A percentile compares a stretch with the other conserved stretches of the same genome.
phyloP scores from a whole-genome alignment of 2,113 vertebrate species.

The Cyanocitta stelleri region DNA sequence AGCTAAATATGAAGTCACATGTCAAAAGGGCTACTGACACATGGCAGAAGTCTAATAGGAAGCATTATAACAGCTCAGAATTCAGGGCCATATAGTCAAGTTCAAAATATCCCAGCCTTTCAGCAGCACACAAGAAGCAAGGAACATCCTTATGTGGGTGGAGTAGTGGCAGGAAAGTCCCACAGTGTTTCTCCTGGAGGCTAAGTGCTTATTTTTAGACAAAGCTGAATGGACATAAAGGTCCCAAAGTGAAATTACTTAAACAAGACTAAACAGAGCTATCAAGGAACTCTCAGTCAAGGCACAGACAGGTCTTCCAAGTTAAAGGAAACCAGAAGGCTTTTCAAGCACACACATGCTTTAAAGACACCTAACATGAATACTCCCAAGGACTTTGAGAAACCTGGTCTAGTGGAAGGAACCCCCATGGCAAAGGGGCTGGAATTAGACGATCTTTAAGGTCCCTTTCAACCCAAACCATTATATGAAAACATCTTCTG shows the following conservation, averaged over 20 bases:
- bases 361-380: not conserved
- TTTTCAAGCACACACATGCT: not conserved
- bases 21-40: not conserved
- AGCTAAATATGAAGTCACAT: not conserved
- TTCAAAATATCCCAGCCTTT: not conserved
- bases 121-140: not conserved
- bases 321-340: not conserved
- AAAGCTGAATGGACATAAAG: not conserved
- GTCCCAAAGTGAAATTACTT: not conserved
- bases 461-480: not conserved
- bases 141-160: not conserved
- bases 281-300: not conserved
- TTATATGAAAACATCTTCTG: not conserved
- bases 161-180: not conserved
- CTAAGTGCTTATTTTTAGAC: not conserved
- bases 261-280: not conserved
- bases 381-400: not conserved
- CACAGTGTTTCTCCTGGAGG: not conserved
- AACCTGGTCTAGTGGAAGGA: not conserved
- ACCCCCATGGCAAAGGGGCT: fast-evolving
- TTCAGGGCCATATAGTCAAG: not conserved
- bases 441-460: not conserved
- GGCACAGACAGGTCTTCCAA: not conserved
- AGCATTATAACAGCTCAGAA: not conserved
- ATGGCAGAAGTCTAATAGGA: not conserved